Evolutionary conservation across 2,113 vertebrate genomes (phyloP), one percentile per base, ranked within the genome.

Genomic region (Forbesichthys agassizii): DNA sequence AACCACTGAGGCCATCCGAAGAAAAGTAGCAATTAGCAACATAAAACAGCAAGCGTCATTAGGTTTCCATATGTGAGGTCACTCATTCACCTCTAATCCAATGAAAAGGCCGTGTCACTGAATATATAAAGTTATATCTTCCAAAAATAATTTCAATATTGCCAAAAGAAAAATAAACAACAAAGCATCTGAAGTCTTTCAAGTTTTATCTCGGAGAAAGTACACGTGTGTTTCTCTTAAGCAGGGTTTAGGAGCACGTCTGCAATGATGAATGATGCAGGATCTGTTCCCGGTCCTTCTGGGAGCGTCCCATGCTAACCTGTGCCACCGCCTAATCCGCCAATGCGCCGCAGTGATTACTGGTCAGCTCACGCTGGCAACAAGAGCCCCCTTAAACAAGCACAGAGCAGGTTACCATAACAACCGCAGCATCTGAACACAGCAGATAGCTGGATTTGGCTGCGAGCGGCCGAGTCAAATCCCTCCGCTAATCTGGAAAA

Each of bases 401-500:
- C 86, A 90, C 80, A 82, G 66, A 77, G 74, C 74, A 75, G 80
- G 91, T 94, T 92, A 74, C 91, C 91, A 91, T 91, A 90, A 79
- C 92, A 91, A 93, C 90, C 52, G 0, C 81, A 76, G 77, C 80
- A 83, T 90, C 91, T 92, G 91, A 92, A 86, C 86, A 58, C 74
- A 63, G 83, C 83, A 90, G 93, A 94, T 93, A 93, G 88, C 84
- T 89, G 90, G 90, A 92, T 94, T 93, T 93, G 91, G 89, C 90
- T 83, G 85, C 77, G 69, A 90, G 81, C 70, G 75, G 80, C 80
- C 75, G 58, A 88, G 85, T 91, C 88, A 92, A 92, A 91, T 91
- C 88, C 89, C 88, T 73, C 71, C 18, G 67, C 80, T 75, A 82
- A 88, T 81, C 83, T 85, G 60, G 54, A 85, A 88, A 87, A 88